Base-by-base conservation (phyloP, 30 jellyfish, hydroid and myxozoan species). In the Cassiopea xamachana region DNA sequence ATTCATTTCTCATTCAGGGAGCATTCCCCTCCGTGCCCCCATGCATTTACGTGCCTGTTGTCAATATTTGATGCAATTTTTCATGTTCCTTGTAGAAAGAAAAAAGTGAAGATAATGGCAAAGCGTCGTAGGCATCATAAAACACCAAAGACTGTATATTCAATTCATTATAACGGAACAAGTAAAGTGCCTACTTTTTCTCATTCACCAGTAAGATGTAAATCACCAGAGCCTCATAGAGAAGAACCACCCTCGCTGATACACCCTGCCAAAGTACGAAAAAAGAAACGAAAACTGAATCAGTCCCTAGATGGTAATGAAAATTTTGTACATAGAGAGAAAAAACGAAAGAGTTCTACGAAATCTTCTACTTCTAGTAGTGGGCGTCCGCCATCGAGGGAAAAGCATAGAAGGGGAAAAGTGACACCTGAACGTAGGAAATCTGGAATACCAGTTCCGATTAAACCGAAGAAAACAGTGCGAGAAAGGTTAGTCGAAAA, bases 251-350 rank as follows among this genome's bases (percentile, higher is more conserved):
- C 50, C 43, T 71, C 92, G 48, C 92, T 86, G 19, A 58, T 83
- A 12, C 87, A 86, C 15, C 87, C 93, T 61, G 87, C 93, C 8
- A 58, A 18, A 18, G n/a, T 86, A 50, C 59, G 67, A 71, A 86
- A 86, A 75, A 58, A 75, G 46, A 62, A 80, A 60, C 59, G 47
- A 60, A 75, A 46, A n/a, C 14, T 75, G 84, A 44, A 39, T 7
- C 84, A 75, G 18, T 75, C 84, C 12, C 48, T 6, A 44, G 48
- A 45, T 39, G 12, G 4, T 39, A 55, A 14, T 14, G 15, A 13
- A 27, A 64, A 17, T 14, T 14, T 2, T 64, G 6, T 14, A 2
- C 2, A 17, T 14, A 64, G 74, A 2, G 74, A 64, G 69, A 59
- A 59, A 17, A 64, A 64, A 17, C 74, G 74, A 13, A 64, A 14